Evolutionary conservation across 2,888 invertebrate genomes (phyloP), one percentile per base, ranked within the genome.

Genomic region (Idaea dimidiata): DNA sequence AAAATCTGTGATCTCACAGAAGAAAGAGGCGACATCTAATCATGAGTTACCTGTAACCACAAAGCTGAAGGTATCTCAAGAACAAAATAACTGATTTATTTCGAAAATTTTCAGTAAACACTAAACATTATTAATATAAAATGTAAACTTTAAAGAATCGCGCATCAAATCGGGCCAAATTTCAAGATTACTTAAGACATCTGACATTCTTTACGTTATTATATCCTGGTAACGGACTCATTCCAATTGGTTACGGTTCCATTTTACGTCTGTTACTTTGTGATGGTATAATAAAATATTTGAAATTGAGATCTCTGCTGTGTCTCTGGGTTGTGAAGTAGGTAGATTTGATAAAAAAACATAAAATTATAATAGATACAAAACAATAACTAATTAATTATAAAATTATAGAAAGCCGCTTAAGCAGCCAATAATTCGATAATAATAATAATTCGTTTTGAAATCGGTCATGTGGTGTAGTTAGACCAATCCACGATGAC

Each of bases 201-300:
- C 67, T 72, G 75, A 70, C 75, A 67, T 67, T 68, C 64, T 73
- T 72, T 72, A 72, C 71, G 68, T 69, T 72, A 73, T 73, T 72
- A 72, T 72, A 68, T 24, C 67, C 64, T 8, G 69, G 74, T 73
- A 64, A 58, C 59, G 62, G 62, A 68, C 60, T 69, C 65, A 64
- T 69, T 63, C 59, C 32, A 17, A 63, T 67, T 65, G 56, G 67
- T 64, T 66, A 63, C 43, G 64, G 65, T 67, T 18, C 57, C 6
- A 31, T 18, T 58, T 43, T 3, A 16, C 8, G 17, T 16, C 55
- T 14, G 55, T 16, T 55, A 24, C 31, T 58, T 43, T 43, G 43
- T 43, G 43, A 43, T 43, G 43, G 43, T 43, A 43, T 43, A 43
- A 43, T 43, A 6, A 43, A 43, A 43, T 43, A 43, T 10, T 43